Evolutionary conservation across 1,140 invertebrate genomes (phyloP), one percentile per base, ranked within the genome.

Genomic region (Vollenhovia emeryi): DNA sequence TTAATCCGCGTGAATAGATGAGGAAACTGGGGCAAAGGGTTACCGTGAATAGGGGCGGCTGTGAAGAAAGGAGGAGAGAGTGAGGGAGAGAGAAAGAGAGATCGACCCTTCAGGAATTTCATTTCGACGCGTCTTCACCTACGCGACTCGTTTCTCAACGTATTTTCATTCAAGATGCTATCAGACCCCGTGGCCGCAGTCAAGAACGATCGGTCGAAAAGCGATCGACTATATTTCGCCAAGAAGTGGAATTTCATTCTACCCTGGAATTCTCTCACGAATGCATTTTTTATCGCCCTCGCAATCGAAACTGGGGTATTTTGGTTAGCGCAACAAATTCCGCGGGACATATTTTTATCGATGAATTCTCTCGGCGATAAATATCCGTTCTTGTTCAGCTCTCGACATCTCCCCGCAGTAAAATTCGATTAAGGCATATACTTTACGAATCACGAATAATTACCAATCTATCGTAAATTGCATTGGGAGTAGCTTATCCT

Each of bases 1-100:
- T 82, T 82, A 84, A 84, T 76, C 71, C 73, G 57, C 80, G 57
- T 80, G 50, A 68, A 80, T 48, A 79, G 64, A 82, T 80, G 57
- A 64, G 40, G 79, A 84, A 89, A 87, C 76, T 89, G 69, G 86
- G 86, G 74, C 86, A 82, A 85, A 89, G 87, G 87, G 87, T 89
- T 87, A 76, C 36, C 86, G 36, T 76, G 78, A 64, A 75, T 59
- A 68, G 40, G 75, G 48, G 73, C 18, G 36, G 50, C 18, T n/a
- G 80, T 50, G 27, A 59, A 85, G 60, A 24, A 75, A 52, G 36
- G 21, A 52, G 21, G 27, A 48, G 27, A 18, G 18, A 45, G 64
- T 18, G 15, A 27, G 43, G 33, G 55, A 57, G 27, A 73, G 15
- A 27, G n/a, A 48, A 24, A 73, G 66, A 40, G 66, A 83, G 62